phyloP scores from a whole-genome alignment of 2,797 vertebrate genomes.

The Anguilla pacifica region DNA sequence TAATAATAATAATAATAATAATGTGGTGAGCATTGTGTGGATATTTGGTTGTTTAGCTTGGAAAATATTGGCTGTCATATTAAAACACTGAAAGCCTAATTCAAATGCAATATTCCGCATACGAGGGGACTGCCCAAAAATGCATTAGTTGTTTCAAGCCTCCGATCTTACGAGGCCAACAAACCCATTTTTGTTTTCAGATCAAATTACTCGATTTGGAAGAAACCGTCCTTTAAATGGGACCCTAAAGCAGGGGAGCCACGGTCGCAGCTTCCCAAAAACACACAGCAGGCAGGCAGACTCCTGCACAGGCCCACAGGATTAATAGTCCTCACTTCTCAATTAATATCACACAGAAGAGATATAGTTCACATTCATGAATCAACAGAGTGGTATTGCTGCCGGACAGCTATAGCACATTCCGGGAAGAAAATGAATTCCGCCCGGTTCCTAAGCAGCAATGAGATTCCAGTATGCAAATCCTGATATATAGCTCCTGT shows the following conservation, averaged over 20 bases:
- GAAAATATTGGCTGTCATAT: background rate
- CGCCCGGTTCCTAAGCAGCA: background rate
- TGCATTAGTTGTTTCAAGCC: background rate
- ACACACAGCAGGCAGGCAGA: slow-evolving; percentile 4
- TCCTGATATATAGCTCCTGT: background rate
- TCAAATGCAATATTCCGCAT: background rate
- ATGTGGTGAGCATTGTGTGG: background rate
- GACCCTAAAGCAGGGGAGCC: background rate
- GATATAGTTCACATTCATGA: background rate
- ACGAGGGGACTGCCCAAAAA: background rate
- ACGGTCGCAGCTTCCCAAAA: background rate
- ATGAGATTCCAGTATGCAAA: slow-evolving; percentile 1
- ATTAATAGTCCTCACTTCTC: background rate
- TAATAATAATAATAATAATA: background rate
- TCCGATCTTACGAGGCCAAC: background rate
- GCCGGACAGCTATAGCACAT: background rate
- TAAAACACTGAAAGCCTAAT: background rate
- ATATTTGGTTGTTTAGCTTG: background rate
- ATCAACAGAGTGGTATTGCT: slow-evolving; percentile 3
- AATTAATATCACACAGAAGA: background rate
- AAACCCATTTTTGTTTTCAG: background rate
- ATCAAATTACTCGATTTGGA: background rate
- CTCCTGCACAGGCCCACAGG: background rate
- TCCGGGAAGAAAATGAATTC: background rate
- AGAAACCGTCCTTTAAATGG: background rate